Evolutionary conservation across 2,888 invertebrate species (phyloP), one percentile per base, ranked within the genome.

Genomic region (Agriotes lineatus): DNA sequence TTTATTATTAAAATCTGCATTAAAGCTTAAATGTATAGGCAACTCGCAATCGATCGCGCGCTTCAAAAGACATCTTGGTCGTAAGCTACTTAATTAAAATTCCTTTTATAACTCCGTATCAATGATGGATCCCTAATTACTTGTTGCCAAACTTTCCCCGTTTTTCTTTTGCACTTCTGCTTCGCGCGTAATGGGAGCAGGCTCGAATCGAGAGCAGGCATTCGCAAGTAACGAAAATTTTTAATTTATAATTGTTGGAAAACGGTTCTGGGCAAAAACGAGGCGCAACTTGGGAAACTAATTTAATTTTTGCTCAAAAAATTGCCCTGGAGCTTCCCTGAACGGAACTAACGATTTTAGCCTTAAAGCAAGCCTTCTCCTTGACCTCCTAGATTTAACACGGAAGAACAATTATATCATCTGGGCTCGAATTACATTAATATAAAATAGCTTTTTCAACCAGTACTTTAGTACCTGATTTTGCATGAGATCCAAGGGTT

Each of bases 61-160:
- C 57, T 58, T 42, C 52, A 57, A 68, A 63, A 42, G 58, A 61
- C 60, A 60, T 54, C 52, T 56, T 52, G 59, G 42, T 61, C 57
- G 62, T 69, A 44, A 54, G 65, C 56, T 64, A 57, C 65, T 69
- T 69, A 69, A 66, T 69, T 69, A 69, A 69, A 69, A 69, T 66
- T 69, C 69, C 61, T 56, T 66, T 69, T 69, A 65, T 50, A 69
- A 61, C 57, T 69, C 45, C 48, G 65, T 69, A 66, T 69, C 69
- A 66, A 66, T 69, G 69, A 69, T 37, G 64, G 64, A 59, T 69
- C 48, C 60, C 59, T 69, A 69, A 69, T 69, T 69, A 65, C 64
- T 60, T 69, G 64, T 65, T 69, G 48, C 64, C 56, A 65, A 69
- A 69, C 60, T 69, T 69, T 60, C 37, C 44, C 50, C 52, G 59